Evolutionary conservation across 2,797 vertebrate species (phyloP).

Genomic region (Dermochelys coriacea): DNA sequence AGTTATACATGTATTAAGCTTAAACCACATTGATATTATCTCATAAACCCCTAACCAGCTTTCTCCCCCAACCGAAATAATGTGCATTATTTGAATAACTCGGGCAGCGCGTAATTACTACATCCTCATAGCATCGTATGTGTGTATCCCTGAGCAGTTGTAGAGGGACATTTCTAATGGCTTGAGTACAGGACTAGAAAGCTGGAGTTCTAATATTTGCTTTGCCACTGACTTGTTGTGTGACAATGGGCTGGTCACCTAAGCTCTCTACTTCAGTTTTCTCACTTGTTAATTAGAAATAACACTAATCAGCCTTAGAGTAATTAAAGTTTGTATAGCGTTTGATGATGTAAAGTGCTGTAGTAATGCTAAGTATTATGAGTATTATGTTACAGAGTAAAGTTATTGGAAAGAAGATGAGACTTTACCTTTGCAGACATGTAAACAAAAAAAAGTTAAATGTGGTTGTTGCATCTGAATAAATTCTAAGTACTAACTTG

Average conservation of each 20-base stretch:
- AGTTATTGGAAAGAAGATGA: neutral
- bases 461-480: neutral
- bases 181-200: neutral
- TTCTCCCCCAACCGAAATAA: fast-evolving
- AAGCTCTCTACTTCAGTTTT: neutral
- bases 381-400: neutral
- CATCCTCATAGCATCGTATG: neutral
- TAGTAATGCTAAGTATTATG: neutral
- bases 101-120: neutral
- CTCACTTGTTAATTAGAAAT: neutral
- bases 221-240: neutral
- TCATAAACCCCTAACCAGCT: neutral
- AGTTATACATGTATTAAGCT: fast-evolving
- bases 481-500: neutral
- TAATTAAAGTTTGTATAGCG: neutral
- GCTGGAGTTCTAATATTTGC: neutral
- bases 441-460: neutral
- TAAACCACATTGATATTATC: fast-evolving
- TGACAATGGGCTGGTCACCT: neutral
- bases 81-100: neutral
- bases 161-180: neutral
- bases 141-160: neutral
- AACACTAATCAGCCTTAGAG: fast-evolving
- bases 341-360: neutral
- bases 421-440: fast-evolving